Base-by-base conservation (phyloP, 2,113 vertebrate species). In the Origma solitaria region DNA sequence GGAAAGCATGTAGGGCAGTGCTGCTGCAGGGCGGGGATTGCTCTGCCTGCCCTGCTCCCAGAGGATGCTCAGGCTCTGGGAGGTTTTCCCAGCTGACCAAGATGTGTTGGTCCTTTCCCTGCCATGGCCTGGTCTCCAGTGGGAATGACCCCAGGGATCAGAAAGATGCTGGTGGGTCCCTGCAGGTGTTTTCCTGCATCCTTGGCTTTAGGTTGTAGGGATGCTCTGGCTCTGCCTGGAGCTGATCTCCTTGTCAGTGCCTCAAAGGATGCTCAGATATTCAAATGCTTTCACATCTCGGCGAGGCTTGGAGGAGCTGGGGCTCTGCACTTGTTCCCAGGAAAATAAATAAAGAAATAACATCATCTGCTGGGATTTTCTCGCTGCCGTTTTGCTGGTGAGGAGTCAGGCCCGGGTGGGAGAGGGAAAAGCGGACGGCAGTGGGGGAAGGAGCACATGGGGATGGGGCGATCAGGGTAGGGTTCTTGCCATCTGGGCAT, bases 281-380 rank as follows among this genome's bases (percentile, higher is more conserved):
- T 91, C 93, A 79, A 94, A 90, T 58, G 75, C 89, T 88, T 71
- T 51, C 19, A 38, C 86, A 12, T 88, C 95, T 88, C 88, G 75
- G 86, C 82, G 57, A 79, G 75, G 94, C 82, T 94, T 94, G 47
- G 79, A 94, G 95, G 89, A 96, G 90, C 96, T 9, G 81, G 88
- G 88, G 81, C 94, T 91, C 80, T 57, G 51, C 51, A 4, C 87
- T 95, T 70, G 11, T 66, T 81, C 71, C 71, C 35, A 5, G 37
- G 23, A 9, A 35, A 81, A 83, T 2, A n/a, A 82, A 87, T 54
- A 62, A 86, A 82, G 20, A 8, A 85, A 38, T 5, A 24, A 19
- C 8, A 53, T 50, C 4, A 49, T 24, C 53, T 60, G 75, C 62
- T 56, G 50, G 11, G 58, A 30, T 57, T 35, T 42, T 15, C 49